Base-by-base conservation (phyloP, 2,888 invertebrate genomes). In the Dexiosoma caninum region DNA sequence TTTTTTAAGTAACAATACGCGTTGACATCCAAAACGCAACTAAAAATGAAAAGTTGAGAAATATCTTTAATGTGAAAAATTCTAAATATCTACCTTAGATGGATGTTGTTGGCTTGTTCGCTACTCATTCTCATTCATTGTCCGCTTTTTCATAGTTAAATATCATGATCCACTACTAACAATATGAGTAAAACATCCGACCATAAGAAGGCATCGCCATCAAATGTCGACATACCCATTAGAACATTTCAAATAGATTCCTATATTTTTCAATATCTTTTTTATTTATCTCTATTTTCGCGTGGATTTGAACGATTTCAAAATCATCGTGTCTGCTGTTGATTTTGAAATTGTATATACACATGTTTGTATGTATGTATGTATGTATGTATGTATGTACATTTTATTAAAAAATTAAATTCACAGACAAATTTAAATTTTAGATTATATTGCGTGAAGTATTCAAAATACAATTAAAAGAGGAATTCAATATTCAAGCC, bases 21-120 rank as follows among this genome's bases (percentile, higher is more conserved):
- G 86, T 85, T 88, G 89, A 88, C 89, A 89, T 88, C 88, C 87
- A 88, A 90, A 90, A 89, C 89, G 88, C 88, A 89, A 90, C 90
- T 90, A 88, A 89, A 87, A 87, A 85, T 85, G 85, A 86, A 84
- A 84, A 84, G 85, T 85, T 84, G 85, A 84, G 79, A 81, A 81
- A 77, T 77, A 74, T 81, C 64, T 81, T 72, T 72, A 59, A 69
- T 81, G 72, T 76, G 82, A 60, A 78, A 74, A 74, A 84, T 84
- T 86, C 81, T 83, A 55, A 86, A 88, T 88, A 89, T 89, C 88
- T 87, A 87, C 90, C 88, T 87, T 90, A 90, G 89, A 90, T 89
- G 89, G 89, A 87, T 85, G 86, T 85, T 83, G 77, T 77, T 72
- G 67, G 57, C 59, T 66, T 64, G 62, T 40, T 80, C 64, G 75